Evolutionary conservation across 1,140 invertebrate species (phyloP).

Genomic region (Hirudo medicinalis): DNA sequence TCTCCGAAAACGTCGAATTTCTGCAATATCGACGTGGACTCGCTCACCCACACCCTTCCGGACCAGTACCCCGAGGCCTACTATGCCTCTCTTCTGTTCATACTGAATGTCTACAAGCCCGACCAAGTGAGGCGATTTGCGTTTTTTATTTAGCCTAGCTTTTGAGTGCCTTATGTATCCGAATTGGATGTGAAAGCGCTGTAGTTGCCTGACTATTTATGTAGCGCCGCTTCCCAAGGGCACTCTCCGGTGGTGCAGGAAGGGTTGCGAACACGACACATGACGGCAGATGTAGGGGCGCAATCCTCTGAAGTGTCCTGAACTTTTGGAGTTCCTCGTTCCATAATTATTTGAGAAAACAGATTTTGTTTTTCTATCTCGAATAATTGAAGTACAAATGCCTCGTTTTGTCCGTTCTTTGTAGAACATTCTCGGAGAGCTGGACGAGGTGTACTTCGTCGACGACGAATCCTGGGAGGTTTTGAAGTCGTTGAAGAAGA

Average conservation of each 20-base stretch:
- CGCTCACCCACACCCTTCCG: conserved; percentile 15
- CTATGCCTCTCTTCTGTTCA: conserved; percentile 16
- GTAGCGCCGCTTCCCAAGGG: not conserved
- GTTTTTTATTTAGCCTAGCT: not conserved
- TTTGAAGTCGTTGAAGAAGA: conserved; percentile 4
- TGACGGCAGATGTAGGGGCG: too few relatives aligned
- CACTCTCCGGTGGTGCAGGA: not conserved
- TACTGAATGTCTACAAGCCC: conserved; percentile 15
- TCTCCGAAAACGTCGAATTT: not conserved
- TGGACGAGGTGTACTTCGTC: conserved; percentile 17
- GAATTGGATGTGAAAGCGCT: not conserved
- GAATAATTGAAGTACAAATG: not conserved
- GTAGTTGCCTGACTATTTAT: not conserved
- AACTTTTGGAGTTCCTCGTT: not conserved
- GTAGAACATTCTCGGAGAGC: conserved; percentile 14
- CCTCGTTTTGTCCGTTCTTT: not conserved
- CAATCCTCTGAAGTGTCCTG: too few relatives aligned
- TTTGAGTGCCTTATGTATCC: not conserved
- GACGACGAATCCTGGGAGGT: conserved; percentile 11
- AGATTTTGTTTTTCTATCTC: not conserved
- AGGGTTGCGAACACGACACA: not conserved
- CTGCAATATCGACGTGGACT: not conserved
- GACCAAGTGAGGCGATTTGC: conserved; percentile 4
- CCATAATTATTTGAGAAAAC: not conserved
- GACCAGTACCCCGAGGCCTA: conserved; percentile 20